These are phyloP conservation scores for Pseudomyrmex pallidus DNA, from an alignment of 1,140 invertebrate species.

Conservation along the genomic window DNA sequence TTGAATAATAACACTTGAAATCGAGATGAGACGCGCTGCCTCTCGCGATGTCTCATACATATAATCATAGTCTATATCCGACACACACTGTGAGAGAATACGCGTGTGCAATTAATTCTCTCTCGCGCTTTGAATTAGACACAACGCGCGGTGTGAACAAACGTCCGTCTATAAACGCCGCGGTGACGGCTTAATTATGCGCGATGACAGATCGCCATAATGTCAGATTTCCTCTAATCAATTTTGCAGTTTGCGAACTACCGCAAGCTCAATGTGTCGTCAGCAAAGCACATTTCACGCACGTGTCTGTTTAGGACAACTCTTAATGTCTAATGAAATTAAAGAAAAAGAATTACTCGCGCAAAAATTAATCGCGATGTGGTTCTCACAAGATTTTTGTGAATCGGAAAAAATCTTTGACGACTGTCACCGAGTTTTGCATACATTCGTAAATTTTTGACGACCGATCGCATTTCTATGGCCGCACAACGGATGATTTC, in stretches of 20 bases:
- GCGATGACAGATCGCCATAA: slow-evolving; percentile 36
- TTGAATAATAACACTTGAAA: slow-evolving; percentile 9
- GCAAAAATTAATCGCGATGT: too few species aligned
- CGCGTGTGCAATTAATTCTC: slow-evolving; percentile 23
- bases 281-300: too few species aligned
- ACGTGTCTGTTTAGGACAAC: too few species aligned
- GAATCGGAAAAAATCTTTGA: too few species aligned
- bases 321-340: too few species aligned
- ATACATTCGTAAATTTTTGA: too few species aligned
- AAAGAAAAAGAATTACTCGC: too few species aligned
- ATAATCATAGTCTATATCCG: slow-evolving; percentile 9
- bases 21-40: background rate
- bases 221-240: slow-evolving; percentile 28
- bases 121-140: slow-evolving; percentile 13
- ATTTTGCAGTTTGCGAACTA: slow-evolving; percentile 18
- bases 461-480: too few species aligned
- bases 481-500: too few species aligned
- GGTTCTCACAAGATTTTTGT: too few species aligned
- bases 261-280: background rate
- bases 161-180: slow-evolving; percentile 18
- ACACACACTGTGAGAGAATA: background rate
- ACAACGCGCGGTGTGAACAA: slow-evolving; percentile 10
- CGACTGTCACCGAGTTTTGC: too few species aligned
- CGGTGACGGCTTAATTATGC: slow-evolving; percentile 39
- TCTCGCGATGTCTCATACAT: background rate